Evolutionary conservation across 2,888 invertebrate genomes (phyloP), one percentile per base, ranked within the genome.

Genomic region (Epistrophe grossulariae): DNA sequence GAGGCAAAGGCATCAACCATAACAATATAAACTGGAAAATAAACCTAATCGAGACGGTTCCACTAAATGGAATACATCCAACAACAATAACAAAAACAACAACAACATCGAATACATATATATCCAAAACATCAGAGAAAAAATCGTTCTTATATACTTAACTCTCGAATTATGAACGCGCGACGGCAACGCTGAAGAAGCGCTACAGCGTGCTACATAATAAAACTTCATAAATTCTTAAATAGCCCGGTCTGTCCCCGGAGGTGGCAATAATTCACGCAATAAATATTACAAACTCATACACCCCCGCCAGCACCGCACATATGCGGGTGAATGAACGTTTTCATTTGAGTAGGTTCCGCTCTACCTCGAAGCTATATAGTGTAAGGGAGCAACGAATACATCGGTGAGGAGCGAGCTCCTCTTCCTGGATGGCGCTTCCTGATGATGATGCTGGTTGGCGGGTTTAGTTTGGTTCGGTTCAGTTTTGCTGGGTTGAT

Each of bases 151-250:
- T 24, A 24, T n/a, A 40, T 60, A 71, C 40, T 43, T 57, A 35
- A 55, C 84, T 73, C 24, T 60, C 72, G 76, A 52, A 71, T 43
- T 45, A 76, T 48, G 62, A 55, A 52, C 70, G 24, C 35, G 60
- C 70, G 50, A 35, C 55, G 19, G 48, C 59, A 28, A 38, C 55
- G 70, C 38, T 45, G 31, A 57, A 55, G 57, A 57, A 50, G 66
- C 43, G 57, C 60, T 31, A 74, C 82, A 87, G 28, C 66, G 38
- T 40, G 78, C 62, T 82, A 83, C 79, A 87, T 79, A 87, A 83
- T 82, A 87, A 87, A 87, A 87, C 66, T 87, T 87, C 82, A 83
- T 87, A 87, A 87, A 87, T 87, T 87, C 87, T 82, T 87, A 87
- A 87, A 87, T 87, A 87, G 82, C 79, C 87, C 79, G 72, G 82